Percentiles rank a stretch among this genome's conserved stretches.
Conservation (phyloP, 64 coral and sea anemone genomes). For the Actinia tenebrosa region DNA sequence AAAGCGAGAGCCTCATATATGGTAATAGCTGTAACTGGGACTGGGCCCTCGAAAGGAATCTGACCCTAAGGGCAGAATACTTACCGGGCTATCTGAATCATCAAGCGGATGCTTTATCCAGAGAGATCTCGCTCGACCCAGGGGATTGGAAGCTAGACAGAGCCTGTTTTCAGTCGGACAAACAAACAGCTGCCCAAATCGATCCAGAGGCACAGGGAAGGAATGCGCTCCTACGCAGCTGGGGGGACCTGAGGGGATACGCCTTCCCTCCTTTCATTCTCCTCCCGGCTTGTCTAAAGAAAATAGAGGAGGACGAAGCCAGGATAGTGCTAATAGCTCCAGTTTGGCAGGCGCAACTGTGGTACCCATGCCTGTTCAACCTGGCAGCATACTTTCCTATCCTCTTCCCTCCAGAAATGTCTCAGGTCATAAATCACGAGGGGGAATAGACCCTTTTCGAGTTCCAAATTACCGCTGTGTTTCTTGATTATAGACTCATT, state of each 20-base stretch:
- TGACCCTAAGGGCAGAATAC: constrained; percentile 11
- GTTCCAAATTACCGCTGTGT: too few relatives aligned
- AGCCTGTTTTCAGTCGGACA: not conserved
- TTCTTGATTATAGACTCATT: too few relatives aligned
- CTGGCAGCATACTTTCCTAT: constrained; percentile 11
- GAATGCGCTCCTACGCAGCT: not conserved
- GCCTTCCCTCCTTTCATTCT: constrained; percentile 17
- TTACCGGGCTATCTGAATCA: not conserved
- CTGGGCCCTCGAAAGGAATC: not conserved
- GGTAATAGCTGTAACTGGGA: not conserved
- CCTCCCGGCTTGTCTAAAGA: constrained; percentile 12
- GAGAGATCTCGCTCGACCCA: not conserved
- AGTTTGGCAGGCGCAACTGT: constrained; percentile 19
- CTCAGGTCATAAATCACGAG: not conserved
- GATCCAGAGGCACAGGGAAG: constrained; percentile 4
- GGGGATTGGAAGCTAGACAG: constrained; percentile 15
- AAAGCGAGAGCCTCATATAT: too few relatives aligned
- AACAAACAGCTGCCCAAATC: not conserved
- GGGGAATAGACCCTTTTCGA: not conserved
- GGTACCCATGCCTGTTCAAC: not conserved
- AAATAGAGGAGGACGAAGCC: constrained; percentile 17
- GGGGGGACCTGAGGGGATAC: not conserved
- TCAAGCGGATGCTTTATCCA: not conserved
- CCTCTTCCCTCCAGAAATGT: not conserved
- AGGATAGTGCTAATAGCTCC: constrained; percentile 14